These are phyloP conservation scores for Pipistrellus nathusii DNA, from an alignment of 2,797 vertebrate genomes.

Conservation along the genomic window DNA sequence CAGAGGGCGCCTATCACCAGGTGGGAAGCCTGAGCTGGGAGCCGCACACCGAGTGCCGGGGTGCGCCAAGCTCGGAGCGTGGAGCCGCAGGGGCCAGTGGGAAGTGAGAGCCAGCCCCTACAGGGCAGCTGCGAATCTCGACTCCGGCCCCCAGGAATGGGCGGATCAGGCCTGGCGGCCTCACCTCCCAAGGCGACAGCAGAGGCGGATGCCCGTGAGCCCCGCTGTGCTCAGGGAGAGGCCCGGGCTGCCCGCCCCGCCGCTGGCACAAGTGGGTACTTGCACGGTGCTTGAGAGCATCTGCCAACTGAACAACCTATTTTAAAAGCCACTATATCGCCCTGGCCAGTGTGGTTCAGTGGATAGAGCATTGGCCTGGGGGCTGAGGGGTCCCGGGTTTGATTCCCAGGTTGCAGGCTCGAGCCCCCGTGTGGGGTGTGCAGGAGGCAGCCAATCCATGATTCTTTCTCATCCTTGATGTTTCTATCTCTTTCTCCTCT, in stretches of 20 bases:
- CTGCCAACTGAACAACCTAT: neutral
- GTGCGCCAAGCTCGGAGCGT: accelerated
- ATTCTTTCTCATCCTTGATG: too few relatives aligned
- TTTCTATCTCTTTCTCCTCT: too few relatives aligned
- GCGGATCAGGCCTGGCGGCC: accelerated
- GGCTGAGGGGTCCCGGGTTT: too few relatives aligned
- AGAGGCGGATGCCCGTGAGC: accelerated
- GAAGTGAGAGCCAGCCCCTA: neutral
- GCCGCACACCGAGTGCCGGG: accelerated
- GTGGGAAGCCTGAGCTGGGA: neutral
- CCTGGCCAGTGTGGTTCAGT: too few relatives aligned
- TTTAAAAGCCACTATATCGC: neutral
- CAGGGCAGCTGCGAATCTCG: neutral
- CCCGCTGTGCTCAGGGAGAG: neutral
- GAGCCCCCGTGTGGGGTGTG: too few relatives aligned
- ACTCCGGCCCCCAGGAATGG: accelerated
- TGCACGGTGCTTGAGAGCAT: neutral
- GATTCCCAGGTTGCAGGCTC: too few relatives aligned
- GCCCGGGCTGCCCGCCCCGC: too few relatives aligned
- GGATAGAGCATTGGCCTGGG: too few relatives aligned
- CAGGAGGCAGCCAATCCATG: too few relatives aligned
- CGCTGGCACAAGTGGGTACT: accelerated
- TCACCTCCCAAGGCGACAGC: neutral
- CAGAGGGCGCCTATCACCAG: accelerated
- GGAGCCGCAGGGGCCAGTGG: neutral